Percentiles rank a stretch among this genome's conserved stretches.
Conservation (phyloP, 2,113 vertebrate genomes). For the Scolopax mira region DNA sequence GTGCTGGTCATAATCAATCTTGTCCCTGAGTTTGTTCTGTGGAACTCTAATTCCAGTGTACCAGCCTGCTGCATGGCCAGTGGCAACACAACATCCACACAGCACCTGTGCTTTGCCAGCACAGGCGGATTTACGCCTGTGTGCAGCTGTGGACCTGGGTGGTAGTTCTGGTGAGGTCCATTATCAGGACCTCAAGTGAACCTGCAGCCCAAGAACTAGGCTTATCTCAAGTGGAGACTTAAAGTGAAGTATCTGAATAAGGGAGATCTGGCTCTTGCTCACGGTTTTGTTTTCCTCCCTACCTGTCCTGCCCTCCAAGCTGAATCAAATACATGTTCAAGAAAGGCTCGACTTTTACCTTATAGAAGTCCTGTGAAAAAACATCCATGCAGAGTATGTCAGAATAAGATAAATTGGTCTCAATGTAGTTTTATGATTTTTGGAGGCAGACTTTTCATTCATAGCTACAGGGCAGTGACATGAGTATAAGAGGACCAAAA, state of each 20-base stretch:
- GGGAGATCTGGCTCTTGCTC: background rate
- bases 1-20: background rate
- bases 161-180: background rate
- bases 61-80: background rate
- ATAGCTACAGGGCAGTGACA: background rate
- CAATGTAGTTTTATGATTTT: background rate
- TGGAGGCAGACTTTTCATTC: background rate
- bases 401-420: background rate
- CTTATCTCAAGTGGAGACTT: background rate
- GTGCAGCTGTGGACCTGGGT: background rate
- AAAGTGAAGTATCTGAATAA: background rate
- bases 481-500: background rate
- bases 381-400: background rate
- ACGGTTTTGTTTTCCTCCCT: background rate
- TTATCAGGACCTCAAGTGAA: background rate
- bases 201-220: background rate
- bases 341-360: background rate
- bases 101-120: background rate
- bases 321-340: background rate
- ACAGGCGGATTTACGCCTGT: background rate
- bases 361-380: background rate
- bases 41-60: background rate
- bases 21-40: constrained; percentile 10
- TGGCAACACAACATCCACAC: background rate
- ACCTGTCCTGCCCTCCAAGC: background rate